Conservation (phyloP, 2,113 vertebrate species). For the Saguinus imperator region DNA sequence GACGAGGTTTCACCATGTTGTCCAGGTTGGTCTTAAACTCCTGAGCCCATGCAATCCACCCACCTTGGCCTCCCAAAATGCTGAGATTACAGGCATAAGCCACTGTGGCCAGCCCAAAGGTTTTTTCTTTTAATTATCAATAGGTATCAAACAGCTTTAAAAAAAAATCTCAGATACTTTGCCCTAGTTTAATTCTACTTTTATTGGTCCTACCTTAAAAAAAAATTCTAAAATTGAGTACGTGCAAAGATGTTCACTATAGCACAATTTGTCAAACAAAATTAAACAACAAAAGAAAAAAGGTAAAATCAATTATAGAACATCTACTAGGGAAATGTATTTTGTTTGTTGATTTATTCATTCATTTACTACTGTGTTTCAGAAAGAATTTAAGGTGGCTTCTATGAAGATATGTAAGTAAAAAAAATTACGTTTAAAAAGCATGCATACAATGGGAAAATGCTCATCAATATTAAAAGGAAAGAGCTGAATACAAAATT, state of each 20-base stretch:
- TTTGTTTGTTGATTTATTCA: neutral
- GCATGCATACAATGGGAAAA: neutral
- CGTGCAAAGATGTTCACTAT: neutral
- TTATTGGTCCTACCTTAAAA: neutral
- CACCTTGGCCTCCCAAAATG: too few species aligned
- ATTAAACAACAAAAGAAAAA: constrained; percentile 30
- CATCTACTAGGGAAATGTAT: neutral
- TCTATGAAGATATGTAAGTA: neutral
- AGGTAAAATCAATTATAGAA: neutral
- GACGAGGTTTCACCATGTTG: too few species aligned
- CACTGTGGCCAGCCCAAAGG: too few species aligned
- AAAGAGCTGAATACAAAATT: neutral
- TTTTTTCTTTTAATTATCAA: neutral
- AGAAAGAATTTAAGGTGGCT: neutral
- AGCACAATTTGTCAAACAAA: neutral
- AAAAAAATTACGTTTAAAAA: constrained; percentile 30
- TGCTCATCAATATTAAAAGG: neutral
- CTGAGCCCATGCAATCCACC: too few species aligned
- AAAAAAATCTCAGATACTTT: neutral
- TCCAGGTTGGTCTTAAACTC: too few species aligned
- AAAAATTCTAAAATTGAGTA: neutral
- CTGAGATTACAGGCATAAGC: too few species aligned
- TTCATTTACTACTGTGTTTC: constrained; percentile 8
- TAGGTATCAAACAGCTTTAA: constrained; percentile 18
- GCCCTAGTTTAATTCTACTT: neutral